Evolutionary conservation across 2,888 invertebrate species (phyloP).

Genomic region (Bombylius major): DNA sequence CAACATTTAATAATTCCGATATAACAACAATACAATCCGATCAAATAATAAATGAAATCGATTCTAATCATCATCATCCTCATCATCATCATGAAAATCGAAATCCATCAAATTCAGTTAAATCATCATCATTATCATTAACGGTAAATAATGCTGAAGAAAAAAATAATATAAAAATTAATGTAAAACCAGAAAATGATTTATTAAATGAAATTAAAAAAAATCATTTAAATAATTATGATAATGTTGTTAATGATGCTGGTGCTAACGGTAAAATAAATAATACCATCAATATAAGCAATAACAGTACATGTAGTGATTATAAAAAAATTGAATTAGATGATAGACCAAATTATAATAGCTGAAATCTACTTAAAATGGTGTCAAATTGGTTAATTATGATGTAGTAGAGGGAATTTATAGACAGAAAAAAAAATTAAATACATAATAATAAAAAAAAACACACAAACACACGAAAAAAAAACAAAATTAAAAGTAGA

Average conservation of each 20-base stretch:
- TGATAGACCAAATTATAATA: conserved; percentile 9
- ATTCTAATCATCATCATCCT: too few species aligned
- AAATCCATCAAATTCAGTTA: too few species aligned
- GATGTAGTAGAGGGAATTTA: not conserved
- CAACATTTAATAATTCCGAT: too few species aligned
- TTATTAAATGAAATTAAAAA: not conserved
- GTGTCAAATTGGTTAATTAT: conserved; percentile 4
- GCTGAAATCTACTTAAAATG: conserved; percentile 17
- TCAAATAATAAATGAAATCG: too few species aligned
- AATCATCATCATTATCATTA: too few species aligned
- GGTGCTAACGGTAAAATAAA: not conserved
- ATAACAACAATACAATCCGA: too few species aligned
- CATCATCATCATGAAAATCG: too few species aligned
- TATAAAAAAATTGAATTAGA: conserved; percentile 16
- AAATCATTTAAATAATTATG: not conserved
- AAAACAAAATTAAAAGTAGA: not conserved
- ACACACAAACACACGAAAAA: not conserved
- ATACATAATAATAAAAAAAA: not conserved
- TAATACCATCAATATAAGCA: not conserved
- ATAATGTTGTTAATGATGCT: not conserved
- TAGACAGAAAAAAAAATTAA: not conserved
- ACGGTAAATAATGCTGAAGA: too few species aligned
- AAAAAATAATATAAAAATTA: too few species aligned
- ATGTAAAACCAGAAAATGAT: too few species aligned
- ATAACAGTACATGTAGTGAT: not conserved